These are phyloP conservation scores for Stomatorhinus walkeri DNA, from an alignment of 2,797 vertebrate genomes.

Conservation along the genomic window DNA sequence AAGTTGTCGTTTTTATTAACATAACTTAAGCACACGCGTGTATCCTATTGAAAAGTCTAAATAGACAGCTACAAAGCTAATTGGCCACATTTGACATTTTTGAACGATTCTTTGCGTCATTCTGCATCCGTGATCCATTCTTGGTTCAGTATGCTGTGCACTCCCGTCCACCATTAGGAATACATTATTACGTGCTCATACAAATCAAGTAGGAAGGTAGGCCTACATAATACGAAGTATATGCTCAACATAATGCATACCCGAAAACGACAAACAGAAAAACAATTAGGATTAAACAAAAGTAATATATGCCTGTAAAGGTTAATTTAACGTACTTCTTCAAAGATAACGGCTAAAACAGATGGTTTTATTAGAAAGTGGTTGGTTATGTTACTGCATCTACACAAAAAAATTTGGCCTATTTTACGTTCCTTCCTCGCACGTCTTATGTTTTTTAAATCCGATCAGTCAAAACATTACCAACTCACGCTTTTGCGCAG, in stretches of 20 bases:
- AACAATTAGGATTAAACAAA: neutral
- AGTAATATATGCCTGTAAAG: neutral
- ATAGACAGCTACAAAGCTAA: neutral
- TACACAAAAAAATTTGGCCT: neutral
- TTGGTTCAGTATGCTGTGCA: neutral
- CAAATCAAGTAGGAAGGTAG: neutral
- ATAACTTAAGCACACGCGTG: neutral
- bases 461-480: neutral
- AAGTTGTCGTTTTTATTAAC: neutral
- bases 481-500: conserved; percentile 22
- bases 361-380: neutral
- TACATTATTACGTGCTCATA: neutral
- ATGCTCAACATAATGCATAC: neutral
- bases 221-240: neutral
- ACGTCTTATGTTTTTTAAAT: neutral
- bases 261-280: neutral
- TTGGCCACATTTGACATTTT: neutral
- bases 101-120: neutral
- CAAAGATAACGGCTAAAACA: neutral
- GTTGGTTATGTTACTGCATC: neutral
- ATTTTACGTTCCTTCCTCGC: neutral
- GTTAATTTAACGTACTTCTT: neutral
- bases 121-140: neutral
- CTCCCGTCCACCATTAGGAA: neutral
- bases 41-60: neutral